Percentiles rank a stretch among this genome's conserved stretches.
Evolutionary conservation across 2,113 vertebrate species (phyloP).

Genomic region (Stigmatopora argus): DNA sequence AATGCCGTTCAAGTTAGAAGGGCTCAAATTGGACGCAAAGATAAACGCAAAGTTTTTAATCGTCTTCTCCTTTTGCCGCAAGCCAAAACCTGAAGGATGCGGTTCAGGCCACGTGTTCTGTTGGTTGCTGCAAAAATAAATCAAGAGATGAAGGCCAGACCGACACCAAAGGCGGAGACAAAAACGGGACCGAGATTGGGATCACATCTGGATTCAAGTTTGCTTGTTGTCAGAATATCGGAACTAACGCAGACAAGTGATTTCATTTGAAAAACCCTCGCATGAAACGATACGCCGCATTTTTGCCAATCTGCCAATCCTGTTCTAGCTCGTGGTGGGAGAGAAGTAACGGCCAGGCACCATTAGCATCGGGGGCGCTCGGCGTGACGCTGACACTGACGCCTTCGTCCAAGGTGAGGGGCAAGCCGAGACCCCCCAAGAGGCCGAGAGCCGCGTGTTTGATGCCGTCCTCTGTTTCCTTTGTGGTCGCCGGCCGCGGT

Average conservation of each 20-base stretch:
- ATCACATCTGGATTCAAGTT: not conserved
- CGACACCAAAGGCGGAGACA: not conserved
- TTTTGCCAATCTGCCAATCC: not conserved
- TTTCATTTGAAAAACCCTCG: not conserved
- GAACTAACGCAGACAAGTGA: too few relatives aligned
- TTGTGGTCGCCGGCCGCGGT: slow-evolving; percentile 53
- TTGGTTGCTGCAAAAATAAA: not conserved
- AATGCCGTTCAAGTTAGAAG: not conserved
- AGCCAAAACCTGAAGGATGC: not conserved
- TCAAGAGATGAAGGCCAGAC: not conserved
- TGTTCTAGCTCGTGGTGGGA: not conserved
- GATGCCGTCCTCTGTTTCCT: slow-evolving; percentile 51
- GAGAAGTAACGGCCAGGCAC: slow-evolving; percentile 30
- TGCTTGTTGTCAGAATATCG: too few relatives aligned
- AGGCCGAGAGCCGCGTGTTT: slow-evolving; percentile 39
- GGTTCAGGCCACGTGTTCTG: not conserved
- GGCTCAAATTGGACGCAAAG: not conserved
- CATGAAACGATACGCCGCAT: not conserved
- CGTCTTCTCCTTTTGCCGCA: not conserved
- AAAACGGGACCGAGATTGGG: too few relatives aligned
- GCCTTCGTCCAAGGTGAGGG: slow-evolving; percentile 55
- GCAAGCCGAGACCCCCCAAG: slow-evolving; percentile 49
- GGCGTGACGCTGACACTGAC: slow-evolving; percentile 60
- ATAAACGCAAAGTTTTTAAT: too few relatives aligned
- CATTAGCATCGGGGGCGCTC: slow-evolving; percentile 58